These are phyloP conservation scores for Pseudomyrmex flavicornis DNA, from an alignment of 1,140 invertebrate species.

Conservation along the genomic window DNA sequence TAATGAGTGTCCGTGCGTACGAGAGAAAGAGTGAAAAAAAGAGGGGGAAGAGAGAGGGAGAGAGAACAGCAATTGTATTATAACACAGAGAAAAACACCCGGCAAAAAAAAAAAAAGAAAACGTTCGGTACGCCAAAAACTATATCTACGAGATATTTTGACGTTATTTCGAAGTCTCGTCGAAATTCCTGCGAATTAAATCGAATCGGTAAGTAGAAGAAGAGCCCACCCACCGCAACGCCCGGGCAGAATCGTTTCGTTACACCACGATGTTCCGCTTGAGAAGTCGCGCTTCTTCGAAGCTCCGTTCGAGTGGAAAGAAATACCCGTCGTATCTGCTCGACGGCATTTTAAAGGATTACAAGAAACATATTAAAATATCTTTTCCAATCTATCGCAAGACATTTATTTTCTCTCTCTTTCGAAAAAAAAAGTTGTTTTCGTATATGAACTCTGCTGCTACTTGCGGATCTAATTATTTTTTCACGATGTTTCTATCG, in stretches of 20 bases:
- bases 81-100: neutral
- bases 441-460: neutral
- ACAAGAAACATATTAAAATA: constrained; percentile 47
- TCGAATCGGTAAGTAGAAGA: constrained; percentile 39
- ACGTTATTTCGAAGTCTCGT: constrained; percentile 26
- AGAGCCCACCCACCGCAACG: constrained; percentile 44
- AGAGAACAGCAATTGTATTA: constrained; percentile 40
- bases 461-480: constrained; percentile 23
- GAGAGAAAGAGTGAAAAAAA: neutral
- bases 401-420: neutral
- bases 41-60: neutral
- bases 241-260: constrained; percentile 37
- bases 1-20: constrained; percentile 21
- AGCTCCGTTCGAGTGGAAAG: neutral
- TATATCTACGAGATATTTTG: constrained; percentile 1
- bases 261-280: constrained; percentile 44
- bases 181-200: constrained; percentile 40
- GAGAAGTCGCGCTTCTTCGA: constrained; percentile 9
- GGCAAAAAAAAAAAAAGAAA: neutral
- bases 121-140: constrained; percentile 2
- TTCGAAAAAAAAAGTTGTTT: neutral
- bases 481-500: neutral
- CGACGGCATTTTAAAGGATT: constrained; percentile 14
- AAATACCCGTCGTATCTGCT: neutral
- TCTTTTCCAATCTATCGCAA: neutral